Base-by-base conservation (phyloP, 2,797 vertebrate species). In the Eremophila alpestris region DNA sequence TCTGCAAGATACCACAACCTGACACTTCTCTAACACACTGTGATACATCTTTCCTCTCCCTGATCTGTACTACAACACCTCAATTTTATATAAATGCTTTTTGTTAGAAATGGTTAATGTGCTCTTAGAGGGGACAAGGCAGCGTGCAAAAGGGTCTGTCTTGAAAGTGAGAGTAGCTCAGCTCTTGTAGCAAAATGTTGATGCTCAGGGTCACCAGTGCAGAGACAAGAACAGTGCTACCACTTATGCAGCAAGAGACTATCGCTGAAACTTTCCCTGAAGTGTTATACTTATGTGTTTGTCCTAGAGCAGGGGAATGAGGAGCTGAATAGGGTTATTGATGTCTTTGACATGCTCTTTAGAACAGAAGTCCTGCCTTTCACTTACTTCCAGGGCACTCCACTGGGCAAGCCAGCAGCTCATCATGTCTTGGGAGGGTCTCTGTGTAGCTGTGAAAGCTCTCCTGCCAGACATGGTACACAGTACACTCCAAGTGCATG, bases 1-100 rank as follows among this genome's bases (percentile, higher is more conserved):
- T 91, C 48, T 76, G 58, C 87, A 85, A 82, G 87, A n/a, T 82
- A 94, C 41, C 85, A 94, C 85, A 95, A 91, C 73, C 87, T 96
- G 95, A 92, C 95, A 78, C 94, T 89, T 86, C 87, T 82, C 83
- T 94, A 90, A 94, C 89, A 67, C 64, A 26, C 75, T 8, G 7
- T 90, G 85, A 80, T 93, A 78, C 84, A 82, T 94, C 92, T 93
- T 85, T 94, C 65, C 74, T 94, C 68, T 94, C 81, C 60, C 62
- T 81, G 77, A 60, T 92, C 68, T 69, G 36, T 89, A 71, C 71
- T 65, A 45, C 51, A 74, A 84, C 93, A 95, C 92, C 65, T 91
- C 29, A 13, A 73, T 87, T 94, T 93, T 73, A 59, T 75, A 71
- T 45, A 79, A 95, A 84, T 64, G 38, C n/a, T 64, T 91, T 93